Evolutionary conservation across 2,888 invertebrate species (phyloP).

Genomic region (Stenodera caucasica): DNA sequence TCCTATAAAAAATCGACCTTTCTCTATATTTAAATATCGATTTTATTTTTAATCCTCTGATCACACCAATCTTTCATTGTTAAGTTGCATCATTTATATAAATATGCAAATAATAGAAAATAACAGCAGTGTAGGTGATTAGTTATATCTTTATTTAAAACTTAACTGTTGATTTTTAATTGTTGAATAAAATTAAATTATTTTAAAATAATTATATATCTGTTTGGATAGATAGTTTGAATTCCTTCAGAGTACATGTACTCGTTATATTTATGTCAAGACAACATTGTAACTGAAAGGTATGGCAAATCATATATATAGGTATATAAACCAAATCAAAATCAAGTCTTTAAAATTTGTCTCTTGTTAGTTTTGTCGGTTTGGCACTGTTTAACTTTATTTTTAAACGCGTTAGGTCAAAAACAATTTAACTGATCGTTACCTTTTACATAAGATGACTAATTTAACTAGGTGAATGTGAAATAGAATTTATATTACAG

Average conservation of each 20-base stretch:
- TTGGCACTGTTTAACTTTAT: slow-evolving; percentile 24
- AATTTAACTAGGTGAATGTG: slow-evolving; percentile 7
- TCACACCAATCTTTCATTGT: not conserved
- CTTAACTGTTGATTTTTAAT: not conserved
- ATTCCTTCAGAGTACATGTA: slow-evolving; percentile 28
- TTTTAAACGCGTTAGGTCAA: slow-evolving; percentile 24
- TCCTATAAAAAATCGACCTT: not conserved
- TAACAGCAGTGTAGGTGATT: slow-evolving; percentile 1
- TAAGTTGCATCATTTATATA: not conserved
- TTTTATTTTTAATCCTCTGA: not conserved
- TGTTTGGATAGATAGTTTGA: slow-evolving; percentile 22
- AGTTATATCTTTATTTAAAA: not conserved
- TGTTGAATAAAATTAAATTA: not conserved
- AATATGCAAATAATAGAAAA: not conserved
- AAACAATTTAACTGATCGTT: slow-evolving; percentile 23
- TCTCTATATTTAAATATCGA: slow-evolving; percentile 1
- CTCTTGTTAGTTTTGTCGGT: slow-evolving; percentile 24
- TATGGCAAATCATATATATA: slow-evolving; percentile 24
- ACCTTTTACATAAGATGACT: slow-evolving; percentile 23
- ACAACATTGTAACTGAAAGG: slow-evolving; percentile 21
- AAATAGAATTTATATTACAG: slow-evolving; percentile 2
- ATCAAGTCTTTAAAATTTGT: slow-evolving; percentile 24
- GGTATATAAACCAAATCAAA: slow-evolving; percentile 30
- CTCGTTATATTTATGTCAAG: slow-evolving; percentile 27
- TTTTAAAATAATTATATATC: slow-evolving; percentile 19